Evolutionary conservation across 2,888 invertebrate species (phyloP).

Genomic region (Melanchra persicariae): DNA sequence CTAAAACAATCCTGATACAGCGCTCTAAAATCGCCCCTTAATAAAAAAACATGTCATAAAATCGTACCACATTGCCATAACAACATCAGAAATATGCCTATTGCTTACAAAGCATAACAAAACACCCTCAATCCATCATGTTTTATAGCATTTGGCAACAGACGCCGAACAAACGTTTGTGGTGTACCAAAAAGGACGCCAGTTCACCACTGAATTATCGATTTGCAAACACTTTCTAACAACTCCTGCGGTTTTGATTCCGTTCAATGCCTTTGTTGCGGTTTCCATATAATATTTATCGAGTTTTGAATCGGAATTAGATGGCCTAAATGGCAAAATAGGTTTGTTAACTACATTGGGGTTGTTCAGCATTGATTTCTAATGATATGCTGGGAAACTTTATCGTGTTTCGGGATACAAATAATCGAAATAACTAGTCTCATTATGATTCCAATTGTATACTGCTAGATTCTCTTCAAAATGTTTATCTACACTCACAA

Average conservation of each 20-base stretch:
- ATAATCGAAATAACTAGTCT: not conserved
- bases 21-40: constrained; percentile 24
- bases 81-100: constrained; percentile 27
- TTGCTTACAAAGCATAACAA: constrained; percentile 32
- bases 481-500: too few species aligned
- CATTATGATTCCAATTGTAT: not conserved
- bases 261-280: constrained; percentile 51
- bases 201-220: constrained; percentile 44
- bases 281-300: constrained; percentile 53
- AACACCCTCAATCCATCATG: constrained; percentile 52
- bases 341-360: not conserved
- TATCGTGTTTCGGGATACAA: not conserved
- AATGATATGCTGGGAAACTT: constrained; percentile 17
- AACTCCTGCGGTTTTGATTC: constrained; percentile 53
- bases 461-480: too few species aligned
- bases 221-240: constrained; percentile 59
- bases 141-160: constrained; percentile 61
- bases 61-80: constrained; percentile 41
- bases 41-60: constrained; percentile 36
- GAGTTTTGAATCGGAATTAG: constrained; percentile 37
- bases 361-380: not conserved
- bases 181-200: constrained; percentile 43
- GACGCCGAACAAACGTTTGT: constrained; percentile 48
- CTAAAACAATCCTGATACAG: constrained; percentile 4
- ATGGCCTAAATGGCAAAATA: constrained; percentile 16